Conservation (phyloP, 1,140 invertebrate species). For the Zaprionus lachaisei region DNA sequence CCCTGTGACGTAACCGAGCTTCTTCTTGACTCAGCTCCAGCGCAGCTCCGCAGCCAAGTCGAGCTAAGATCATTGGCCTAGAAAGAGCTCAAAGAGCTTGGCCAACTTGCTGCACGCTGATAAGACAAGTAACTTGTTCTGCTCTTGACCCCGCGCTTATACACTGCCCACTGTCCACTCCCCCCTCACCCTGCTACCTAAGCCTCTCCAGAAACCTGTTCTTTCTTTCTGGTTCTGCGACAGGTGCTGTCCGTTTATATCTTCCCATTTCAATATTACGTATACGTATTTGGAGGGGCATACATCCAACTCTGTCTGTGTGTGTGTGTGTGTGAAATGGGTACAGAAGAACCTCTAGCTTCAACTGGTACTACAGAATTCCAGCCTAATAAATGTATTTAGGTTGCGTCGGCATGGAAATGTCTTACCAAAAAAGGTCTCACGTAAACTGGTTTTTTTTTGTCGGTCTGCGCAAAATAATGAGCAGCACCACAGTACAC, state of each 20-base stretch:
- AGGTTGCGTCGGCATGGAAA: conserved; percentile 43
- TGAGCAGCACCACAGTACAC: not conserved
- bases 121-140: conserved; percentile 33
- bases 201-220: conserved; percentile 32
- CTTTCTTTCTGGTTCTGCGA: conserved; percentile 47
- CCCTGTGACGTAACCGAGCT: conserved; percentile 59
- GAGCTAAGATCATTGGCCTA: conserved; percentile 73
- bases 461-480: not conserved
- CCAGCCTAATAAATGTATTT: conserved; percentile 67
- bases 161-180: not conserved
- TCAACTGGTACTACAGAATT: conserved; percentile 11
- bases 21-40: conserved; percentile 1
- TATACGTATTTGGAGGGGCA: conserved; percentile 47
- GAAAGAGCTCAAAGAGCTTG: conserved; percentile 50
- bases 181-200: not conserved
- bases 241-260: conserved; percentile 33
- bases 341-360: conserved; percentile 12
- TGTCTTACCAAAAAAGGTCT: conserved; percentile 1
- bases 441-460: not conserved
- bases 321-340: conserved; percentile 27
- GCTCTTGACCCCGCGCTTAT: not conserved
- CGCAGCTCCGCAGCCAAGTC: not conserved
- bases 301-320: not conserved
- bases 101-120: conserved; percentile 25
- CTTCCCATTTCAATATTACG: conserved; percentile 70